Evolutionary conservation across 2,797 vertebrate genomes (phyloP).

Genomic region (Peromyscus eremicus): DNA sequence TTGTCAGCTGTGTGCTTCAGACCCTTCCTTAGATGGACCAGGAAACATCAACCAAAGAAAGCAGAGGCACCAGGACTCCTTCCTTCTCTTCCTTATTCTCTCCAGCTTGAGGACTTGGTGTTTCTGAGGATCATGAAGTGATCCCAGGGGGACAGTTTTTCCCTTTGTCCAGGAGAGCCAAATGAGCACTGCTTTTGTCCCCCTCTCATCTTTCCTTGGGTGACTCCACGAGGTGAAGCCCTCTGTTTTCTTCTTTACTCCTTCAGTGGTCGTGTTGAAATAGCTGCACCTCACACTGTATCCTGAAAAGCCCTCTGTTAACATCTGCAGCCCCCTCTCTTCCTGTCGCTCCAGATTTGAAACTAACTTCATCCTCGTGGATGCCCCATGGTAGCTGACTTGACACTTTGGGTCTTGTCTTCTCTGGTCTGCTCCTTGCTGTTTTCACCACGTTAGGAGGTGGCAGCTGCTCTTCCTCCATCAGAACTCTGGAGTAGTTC

Average conservation of each 20-base stretch:
- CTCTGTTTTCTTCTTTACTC: not conserved
- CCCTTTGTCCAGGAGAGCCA: not conserved
- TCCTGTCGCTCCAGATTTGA: not conserved
- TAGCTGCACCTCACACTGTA: not conserved
- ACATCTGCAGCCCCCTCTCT: not conserved
- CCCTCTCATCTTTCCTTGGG: not conserved
- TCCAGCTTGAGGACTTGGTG: not conserved
- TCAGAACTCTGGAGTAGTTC: not conserved
- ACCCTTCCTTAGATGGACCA: not conserved
- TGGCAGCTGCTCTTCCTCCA: not conserved
- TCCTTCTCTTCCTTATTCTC: not conserved
- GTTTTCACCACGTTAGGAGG: not conserved
- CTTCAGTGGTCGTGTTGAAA: not conserved
- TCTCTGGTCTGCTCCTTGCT: not conserved
- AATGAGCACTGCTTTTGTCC: not conserved
- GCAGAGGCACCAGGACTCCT: not conserved
- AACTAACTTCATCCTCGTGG: not conserved
- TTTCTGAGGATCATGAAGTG: not conserved
- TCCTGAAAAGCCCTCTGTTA: not conserved
- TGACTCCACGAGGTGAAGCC: not conserved
- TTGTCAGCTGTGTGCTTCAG: not conserved
- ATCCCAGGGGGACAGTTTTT: not conserved
- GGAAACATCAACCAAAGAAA: not conserved
- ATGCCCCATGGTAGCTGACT: not conserved
- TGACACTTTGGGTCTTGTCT: not conserved